These are phyloP conservation scores for Chaetodon auriga DNA, from an alignment of 2,113 vertebrate genomes.

Conservation along the genomic window DNA sequence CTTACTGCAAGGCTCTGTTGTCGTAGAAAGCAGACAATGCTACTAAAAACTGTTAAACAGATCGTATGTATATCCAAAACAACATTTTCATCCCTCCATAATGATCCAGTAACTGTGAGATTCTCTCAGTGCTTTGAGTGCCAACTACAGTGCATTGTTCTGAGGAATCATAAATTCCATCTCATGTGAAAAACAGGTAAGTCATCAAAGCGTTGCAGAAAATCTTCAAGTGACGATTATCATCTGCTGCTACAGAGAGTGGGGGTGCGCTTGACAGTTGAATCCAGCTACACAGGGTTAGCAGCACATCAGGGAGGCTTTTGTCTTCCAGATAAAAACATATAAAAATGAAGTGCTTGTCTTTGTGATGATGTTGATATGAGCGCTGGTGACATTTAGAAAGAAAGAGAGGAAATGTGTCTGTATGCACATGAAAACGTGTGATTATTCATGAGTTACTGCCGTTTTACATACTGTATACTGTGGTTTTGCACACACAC, in stretches of 20 bases:
- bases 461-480: background rate
- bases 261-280: conserved; percentile 65
- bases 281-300: conserved; percentile 49
- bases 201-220: conserved; percentile 59
- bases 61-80: conserved; percentile 29
- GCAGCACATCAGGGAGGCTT: conserved; percentile 58
- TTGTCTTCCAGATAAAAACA: conserved; percentile 70
- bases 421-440: background rate
- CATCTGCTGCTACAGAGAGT: conserved; percentile 19
- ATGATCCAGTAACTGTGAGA: conserved; percentile 24
- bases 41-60: conserved; percentile 24
- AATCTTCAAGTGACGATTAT: conserved; percentile 55
- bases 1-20: background rate
- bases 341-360: conserved; percentile 50
- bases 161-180: conserved; percentile 33
- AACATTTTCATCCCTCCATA: conserved; percentile 16
- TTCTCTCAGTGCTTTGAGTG: conserved; percentile 28
- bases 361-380: conserved; percentile 48
- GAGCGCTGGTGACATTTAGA: conserved; percentile 51
- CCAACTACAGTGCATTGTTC: conserved; percentile 12
- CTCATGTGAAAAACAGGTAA: conserved; percentile 48
- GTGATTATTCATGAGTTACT: conserved; percentile 43
- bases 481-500: background rate
- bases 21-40: conserved; percentile 15
- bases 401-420: conserved; percentile 10